phyloP scores from a whole-genome alignment of 2,888 invertebrate genomes.

The Acholoe squamosa region DNA sequence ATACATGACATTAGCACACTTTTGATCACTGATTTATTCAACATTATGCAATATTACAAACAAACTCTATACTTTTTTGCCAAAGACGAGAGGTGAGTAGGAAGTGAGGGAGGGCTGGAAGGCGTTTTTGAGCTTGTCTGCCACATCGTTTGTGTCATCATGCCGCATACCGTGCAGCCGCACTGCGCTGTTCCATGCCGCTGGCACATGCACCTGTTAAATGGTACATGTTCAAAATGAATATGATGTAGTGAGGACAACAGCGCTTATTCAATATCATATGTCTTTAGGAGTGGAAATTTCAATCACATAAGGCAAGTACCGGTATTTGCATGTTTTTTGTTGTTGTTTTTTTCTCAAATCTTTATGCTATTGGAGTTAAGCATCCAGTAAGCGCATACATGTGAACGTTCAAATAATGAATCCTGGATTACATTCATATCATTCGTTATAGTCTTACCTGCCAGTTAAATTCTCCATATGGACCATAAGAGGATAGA shows the following conservation, averaged over 20 bases:
- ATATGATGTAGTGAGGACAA: background rate
- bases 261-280: too few relatives aligned
- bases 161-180: conserved; percentile 29
- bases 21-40: too few relatives aligned
- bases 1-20: too few relatives aligned
- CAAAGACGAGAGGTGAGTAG: conserved; percentile 77
- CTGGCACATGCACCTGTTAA: conserved; percentile 72
- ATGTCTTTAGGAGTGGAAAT: too few relatives aligned
- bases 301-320: too few relatives aligned
- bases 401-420: too few relatives aligned
- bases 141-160: background rate
- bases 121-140: conserved; percentile 17
- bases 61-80: conserved; percentile 72
- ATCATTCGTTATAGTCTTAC: conserved; percentile 68
- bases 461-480: conserved; percentile 81
- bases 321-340: too few relatives aligned
- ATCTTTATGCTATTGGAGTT: too few relatives aligned
- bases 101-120: conserved; percentile 74
- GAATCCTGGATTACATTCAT: too few relatives aligned
- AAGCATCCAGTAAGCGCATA: too few relatives aligned
- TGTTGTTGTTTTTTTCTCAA: too few relatives aligned
- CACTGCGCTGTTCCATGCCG: conserved; percentile 73
- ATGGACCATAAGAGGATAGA: conserved; percentile 77
- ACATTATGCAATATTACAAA: too few relatives aligned
- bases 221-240: background rate